Evolutionary conservation across 2,888 invertebrate genomes (phyloP), one percentile per base, ranked within the genome.

Genomic region (Orthosia incerta): DNA sequence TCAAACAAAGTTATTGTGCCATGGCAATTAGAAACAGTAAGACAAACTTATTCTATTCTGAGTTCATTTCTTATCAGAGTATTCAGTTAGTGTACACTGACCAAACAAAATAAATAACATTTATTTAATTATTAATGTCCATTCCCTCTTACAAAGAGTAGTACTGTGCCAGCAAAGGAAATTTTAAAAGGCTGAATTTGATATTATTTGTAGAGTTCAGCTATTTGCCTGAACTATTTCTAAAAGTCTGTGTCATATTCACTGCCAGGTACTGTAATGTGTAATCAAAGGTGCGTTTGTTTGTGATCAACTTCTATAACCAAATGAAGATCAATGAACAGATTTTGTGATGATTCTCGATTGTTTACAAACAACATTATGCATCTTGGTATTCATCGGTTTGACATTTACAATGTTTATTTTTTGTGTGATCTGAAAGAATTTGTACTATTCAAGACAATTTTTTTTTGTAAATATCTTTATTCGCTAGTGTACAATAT

Each of bases 291-390:
- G 55, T 79, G 74, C 31, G 57, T 65, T 71, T 85, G 80, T 83
- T 80, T 83, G 70, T 77, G 71, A 73, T 85, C 46, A 48, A 72
- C 65, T 80, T 70, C 59, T 26, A 31, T 64, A 76, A 45, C 64
- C 76, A 64, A 77, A 20, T 82, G 76, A 75, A 63, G 59, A 69
- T 74, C 57, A 74, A 53, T 75, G 68, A 76, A 70, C 68, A 64
- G 67, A 73, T 69, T 76, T 70, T 76, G 74, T 70, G 69, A 81
- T 78, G 82, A 74, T 87, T 87, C 87, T 83, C 81, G 75, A 82
- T 73, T 86, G 81, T 86, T 85, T 83, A 75, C 61, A 66, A 86
- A 75, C 57, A 84, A 72, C 65, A 64, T 65, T 65, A 61, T 55
- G 55, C 13, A 4, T 20, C 23, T 56, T 13, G 59, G 67, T 53